phyloP scores from a whole-genome alignment of 2,888 invertebrate species.

The Syrista parreyssii region DNA sequence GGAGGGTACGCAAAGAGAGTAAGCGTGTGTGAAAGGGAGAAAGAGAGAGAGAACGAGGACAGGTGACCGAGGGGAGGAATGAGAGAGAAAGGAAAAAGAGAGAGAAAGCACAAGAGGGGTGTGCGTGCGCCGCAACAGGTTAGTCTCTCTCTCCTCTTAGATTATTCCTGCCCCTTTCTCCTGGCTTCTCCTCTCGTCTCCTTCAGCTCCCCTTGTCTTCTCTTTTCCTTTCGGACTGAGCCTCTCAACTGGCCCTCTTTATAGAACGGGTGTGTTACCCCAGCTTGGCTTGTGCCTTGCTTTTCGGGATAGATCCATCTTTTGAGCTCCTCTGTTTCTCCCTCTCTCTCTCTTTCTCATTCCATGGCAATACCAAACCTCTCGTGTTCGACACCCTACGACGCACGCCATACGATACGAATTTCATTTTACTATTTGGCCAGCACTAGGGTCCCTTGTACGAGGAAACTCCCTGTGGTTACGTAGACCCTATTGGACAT shows the following conservation, averaged over 20 bases:
- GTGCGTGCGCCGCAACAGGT: slow-evolving; percentile 63
- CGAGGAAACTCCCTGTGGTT: neutral
- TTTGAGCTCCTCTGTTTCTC: neutral
- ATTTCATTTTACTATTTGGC: neutral
- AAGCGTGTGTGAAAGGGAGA: slow-evolving; percentile 38
- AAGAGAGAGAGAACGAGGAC: slow-evolving; percentile 70
- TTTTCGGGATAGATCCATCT: neutral
- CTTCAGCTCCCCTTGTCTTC: neutral
- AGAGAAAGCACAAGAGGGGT: slow-evolving; percentile 25
- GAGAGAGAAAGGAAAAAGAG: slow-evolving; percentile 8
- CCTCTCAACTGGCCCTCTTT: neutral
- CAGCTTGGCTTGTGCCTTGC: neutral
- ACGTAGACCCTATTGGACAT: neutral
- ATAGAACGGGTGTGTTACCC: neutral
- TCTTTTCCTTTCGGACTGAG: neutral
- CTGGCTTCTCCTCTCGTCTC: slow-evolving; percentile 8
- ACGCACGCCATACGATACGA: neutral
- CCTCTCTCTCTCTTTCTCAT: neutral
- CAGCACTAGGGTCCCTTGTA: neutral
- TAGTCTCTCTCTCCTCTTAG: slow-evolving; percentile 32
- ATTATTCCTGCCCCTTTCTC: neutral
- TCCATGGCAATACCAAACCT: neutral
- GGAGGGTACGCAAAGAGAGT: slow-evolving; percentile 52
- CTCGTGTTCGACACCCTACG: neutral
- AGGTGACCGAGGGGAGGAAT: slow-evolving; percentile 68